Base-by-base conservation (phyloP, 2,797 vertebrate genomes). In the Myripristis jacobus region DNA sequence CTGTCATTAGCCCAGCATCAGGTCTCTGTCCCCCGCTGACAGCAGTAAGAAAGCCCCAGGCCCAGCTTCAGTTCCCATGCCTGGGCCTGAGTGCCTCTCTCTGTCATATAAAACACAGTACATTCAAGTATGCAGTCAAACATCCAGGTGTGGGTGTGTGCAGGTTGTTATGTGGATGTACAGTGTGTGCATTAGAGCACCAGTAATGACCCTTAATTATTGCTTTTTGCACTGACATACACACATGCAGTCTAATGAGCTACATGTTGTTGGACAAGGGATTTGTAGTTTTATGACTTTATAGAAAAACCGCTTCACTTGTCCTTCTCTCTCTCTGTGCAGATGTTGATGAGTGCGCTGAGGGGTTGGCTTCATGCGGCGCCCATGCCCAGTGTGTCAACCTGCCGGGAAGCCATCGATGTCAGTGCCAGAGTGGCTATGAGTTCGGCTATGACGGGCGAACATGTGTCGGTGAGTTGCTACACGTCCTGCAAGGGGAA, bases 331-430 rank as follows among this genome's bases (percentile, higher is more conserved):
- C 59, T 83, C 60, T 73, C 53, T 2, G 34, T 75, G 66, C 78
- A 97, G 96, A 98, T 82, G 48, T 96, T n/a, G 93, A 98, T n/a
- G 96, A 98, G 87, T 98, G 96, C 77, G 87, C 86, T 0, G 92
- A 94, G 47, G 88, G 88, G 44, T 55, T 83, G 70, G 82, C 83
- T 21, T 89, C 71, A 19, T 98, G 97, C 0, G 94, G 95, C 0
- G 89, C 93, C 71, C 93, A 96, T 60, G 79, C 95, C 1, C 13
- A 92, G 69, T 98, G 97, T 41, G 31, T 94, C 66, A 98, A 98
- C 74, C 31, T 88, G 16, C 92, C 89, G 0, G 96, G 97, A 2
- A 96, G 93, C 85, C 94, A 96, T 87, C 90, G 92, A 62, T 98
- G 97, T 53, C 95, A 93, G 70, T 98, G 97, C 77, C 93, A 80